Base-by-base conservation (phyloP, 2,888 invertebrate genomes). In the Heliconius aoede region DNA sequence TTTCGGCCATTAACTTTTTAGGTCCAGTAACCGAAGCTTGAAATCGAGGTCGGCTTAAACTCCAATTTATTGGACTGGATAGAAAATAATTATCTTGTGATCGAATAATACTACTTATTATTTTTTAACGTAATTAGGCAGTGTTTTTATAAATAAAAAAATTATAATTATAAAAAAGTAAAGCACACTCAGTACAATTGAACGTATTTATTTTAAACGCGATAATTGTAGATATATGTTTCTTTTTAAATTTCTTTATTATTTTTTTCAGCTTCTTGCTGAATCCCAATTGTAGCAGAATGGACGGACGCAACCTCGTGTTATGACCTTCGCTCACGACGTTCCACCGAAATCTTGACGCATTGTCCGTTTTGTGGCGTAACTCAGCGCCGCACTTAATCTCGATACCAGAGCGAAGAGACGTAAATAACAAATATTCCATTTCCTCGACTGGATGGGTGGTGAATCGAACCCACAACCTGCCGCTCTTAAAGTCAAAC, bases 1-100 rank as follows among this genome's bases (percentile, higher is more conserved):
- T 40, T 26, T 65, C 65, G 65, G 40, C 24, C 26, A 65, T 40
- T 40, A 36, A 13, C 65, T 65, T 65, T 65, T 65, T 65, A 65
- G 65, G 65, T 26, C 36, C 15, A 36, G 40, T 65, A 65, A 65
- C 18, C 36, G 65, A 36, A 65, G 65, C 65, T 65, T 65, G 15
- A 15, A 65, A 26, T 18, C 24, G 15, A 65, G 65, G 36, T 36
- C 65, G 24, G 36, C 36, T 24, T 36, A 36, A 65, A 24, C 65
- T 24, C 24, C 8, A 40, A 36, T 40, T 65, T 24, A 65, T 40
- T 65, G 36, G 1, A 40, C 5, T 40, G 18, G 36, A 9, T 65
- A 24, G 24, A 40, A 65, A 65, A 65, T 65, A 40, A 65, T 40
- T 24, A 65, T 36, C 24, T 65, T 65, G n/a, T 36, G 7, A 18